These are phyloP conservation scores for Drosophila azteca DNA, from an alignment of 1,140 invertebrate species.

Conservation along the genomic window DNA sequence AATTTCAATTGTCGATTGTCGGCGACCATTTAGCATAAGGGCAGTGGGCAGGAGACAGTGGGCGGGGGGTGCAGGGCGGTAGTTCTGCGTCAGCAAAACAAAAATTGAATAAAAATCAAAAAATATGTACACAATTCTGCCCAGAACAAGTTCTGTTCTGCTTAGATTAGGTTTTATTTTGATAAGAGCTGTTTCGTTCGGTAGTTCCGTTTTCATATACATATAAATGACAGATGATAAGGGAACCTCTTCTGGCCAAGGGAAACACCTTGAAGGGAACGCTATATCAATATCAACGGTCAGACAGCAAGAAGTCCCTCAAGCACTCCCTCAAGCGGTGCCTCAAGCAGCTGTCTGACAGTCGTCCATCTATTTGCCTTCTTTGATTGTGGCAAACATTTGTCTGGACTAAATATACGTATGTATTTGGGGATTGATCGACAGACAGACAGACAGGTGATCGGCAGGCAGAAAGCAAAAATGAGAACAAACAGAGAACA, in stretches of 20 bases:
- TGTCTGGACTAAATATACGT: slow-evolving; percentile 15
- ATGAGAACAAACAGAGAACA: too few species aligned
- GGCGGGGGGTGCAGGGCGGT: slow-evolving; percentile 15
- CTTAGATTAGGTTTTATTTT: slow-evolving; percentile 23
- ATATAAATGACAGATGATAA: slow-evolving; percentile 13
- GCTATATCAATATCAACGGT: slow-evolving; percentile 9
- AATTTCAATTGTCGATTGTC: slow-evolving; percentile 44
- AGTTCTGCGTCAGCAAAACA: slow-evolving; percentile 12
- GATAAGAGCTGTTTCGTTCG: slow-evolving; percentile 14
- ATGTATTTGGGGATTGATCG: slow-evolving; percentile 25
- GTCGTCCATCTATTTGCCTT: slow-evolving; percentile 34
- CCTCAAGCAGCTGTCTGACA: slow-evolving; percentile 29
- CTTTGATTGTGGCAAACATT: slow-evolving; percentile 38
- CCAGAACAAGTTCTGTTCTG: slow-evolving; percentile 37
- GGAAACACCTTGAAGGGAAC: slow-evolving; percentile 33
- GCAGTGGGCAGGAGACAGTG: slow-evolving; percentile 17
- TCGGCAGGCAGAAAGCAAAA: slow-evolving; percentile 7
- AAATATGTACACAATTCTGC: slow-evolving; percentile 34
- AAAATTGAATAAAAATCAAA: slow-evolving; percentile 40
- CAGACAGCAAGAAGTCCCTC: slow-evolving; percentile 4
- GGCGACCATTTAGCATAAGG: slow-evolving; percentile 37
- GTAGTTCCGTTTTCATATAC: slow-evolving; percentile 28
- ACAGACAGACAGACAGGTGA: slow-evolving; percentile 26
- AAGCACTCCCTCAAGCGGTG: too few species aligned
- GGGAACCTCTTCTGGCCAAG: slow-evolving; percentile 9